Conservation (phyloP, 2,888 invertebrate genomes). For the Linhomoeus sp. region DNA sequence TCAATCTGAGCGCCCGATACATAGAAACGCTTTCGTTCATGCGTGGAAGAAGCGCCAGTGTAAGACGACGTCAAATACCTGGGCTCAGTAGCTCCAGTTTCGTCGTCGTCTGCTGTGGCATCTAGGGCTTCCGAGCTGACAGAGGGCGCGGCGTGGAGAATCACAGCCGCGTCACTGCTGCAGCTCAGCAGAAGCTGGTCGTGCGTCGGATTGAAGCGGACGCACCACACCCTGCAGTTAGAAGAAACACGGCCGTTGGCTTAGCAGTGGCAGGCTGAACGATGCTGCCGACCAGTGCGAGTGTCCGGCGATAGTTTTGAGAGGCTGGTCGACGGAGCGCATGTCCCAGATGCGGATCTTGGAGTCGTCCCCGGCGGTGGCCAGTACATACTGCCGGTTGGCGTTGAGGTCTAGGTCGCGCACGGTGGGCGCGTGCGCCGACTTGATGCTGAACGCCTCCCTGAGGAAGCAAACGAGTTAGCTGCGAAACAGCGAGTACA, state of each 20-base stretch:
- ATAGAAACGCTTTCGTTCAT: no score
- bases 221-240: conserved; percentile 55
- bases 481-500: background rate
- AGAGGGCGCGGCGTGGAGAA: conserved; percentile 64
- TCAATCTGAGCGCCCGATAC: conserved; percentile 15
- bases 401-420: conserved; percentile 87
- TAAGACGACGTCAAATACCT: no score
- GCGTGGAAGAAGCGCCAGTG: no score
- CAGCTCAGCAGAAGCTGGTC: conserved; percentile 82
- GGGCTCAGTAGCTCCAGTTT: no score
- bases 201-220: conserved; percentile 84
- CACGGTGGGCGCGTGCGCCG: conserved; percentile 67
- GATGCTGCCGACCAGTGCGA: conserved; percentile 33
- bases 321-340: conserved; percentile 44
- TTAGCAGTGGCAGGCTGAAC: no score
- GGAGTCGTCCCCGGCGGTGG: conserved; percentile 87
- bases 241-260: background rate
- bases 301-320: conserved; percentile 43
- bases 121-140: conserved; percentile 61
- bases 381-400: conserved; percentile 71
- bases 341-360: conserved; percentile 89
- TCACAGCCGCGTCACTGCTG: conserved; percentile 69
- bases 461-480: conserved; percentile 16
- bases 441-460: conserved; percentile 60
- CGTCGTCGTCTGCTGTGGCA: no score